Evolutionary conservation across 1,140 invertebrate species (phyloP).

Genomic region (Sinella curviseta): DNA sequence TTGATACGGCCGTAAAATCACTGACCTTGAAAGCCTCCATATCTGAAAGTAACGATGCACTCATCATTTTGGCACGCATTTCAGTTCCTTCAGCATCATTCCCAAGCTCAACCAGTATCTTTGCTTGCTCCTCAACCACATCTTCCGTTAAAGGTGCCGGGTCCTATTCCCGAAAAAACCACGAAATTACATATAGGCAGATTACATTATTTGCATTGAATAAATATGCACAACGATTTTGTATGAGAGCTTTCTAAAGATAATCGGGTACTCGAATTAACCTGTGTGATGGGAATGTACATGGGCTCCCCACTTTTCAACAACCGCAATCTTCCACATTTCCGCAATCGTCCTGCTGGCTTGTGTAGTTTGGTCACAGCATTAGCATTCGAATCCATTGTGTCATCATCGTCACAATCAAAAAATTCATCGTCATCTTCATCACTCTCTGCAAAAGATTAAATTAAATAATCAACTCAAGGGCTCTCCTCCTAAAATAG

Average conservation of each 20-base stretch:
- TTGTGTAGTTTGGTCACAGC: conserved; percentile 45
- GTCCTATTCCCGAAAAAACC: too few relatives aligned
- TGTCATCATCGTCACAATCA: conserved; percentile 64
- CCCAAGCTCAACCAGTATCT: conserved; percentile 82
- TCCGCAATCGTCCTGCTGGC: conserved; percentile 71
- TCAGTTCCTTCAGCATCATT: conserved; percentile 78
- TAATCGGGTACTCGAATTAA: conserved; percentile 37
- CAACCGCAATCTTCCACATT: conserved; percentile 67
- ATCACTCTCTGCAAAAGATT: conserved; percentile 36
- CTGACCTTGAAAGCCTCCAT: conserved; percentile 95
- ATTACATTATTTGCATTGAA: conserved; percentile 22
- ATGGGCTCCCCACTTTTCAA: conserved; percentile 70
- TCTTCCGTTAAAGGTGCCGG: conserved; percentile 96
- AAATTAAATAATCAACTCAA: neutral
- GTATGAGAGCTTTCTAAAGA: too few relatives aligned
- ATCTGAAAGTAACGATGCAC: conserved; percentile 89
- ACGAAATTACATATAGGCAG: too few relatives aligned
- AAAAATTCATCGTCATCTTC: conserved; percentile 74
- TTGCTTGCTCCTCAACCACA: conserved; percentile 88
- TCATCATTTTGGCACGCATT: conserved; percentile 88
- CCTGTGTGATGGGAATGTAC: conserved; percentile 86
- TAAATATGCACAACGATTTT: neutral
- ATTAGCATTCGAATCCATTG: conserved; percentile 28
- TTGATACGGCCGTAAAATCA: too few relatives aligned
- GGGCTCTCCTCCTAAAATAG: neutral